Percentiles rank a stretch among this genome's conserved stretches.
phyloP scores from a whole-genome alignment of 2,888 invertebrate genomes.

The Scrobipalpa costella region DNA sequence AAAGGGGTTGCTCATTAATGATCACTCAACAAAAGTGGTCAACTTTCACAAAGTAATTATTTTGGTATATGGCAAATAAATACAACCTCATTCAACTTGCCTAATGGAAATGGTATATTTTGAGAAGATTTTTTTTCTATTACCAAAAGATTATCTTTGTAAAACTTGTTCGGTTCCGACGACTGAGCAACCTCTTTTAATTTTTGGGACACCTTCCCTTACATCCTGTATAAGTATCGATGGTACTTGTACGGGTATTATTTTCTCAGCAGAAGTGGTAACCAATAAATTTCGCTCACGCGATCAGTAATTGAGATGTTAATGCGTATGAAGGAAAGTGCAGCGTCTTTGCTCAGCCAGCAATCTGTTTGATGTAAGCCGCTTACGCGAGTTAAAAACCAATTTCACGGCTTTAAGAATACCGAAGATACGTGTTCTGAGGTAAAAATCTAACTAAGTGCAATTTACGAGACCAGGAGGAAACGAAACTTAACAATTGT shows the following conservation, averaged over 20 bases:
- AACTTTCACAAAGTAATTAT: too few species aligned
- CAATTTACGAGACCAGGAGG: background rate
- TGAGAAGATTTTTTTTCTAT: too few species aligned
- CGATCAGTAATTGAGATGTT: conserved; percentile 65
- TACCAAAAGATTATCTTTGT: too few species aligned
- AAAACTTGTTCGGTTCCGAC: too few species aligned
- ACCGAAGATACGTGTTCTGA: background rate
- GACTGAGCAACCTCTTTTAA: too few species aligned
- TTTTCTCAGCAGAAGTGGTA: conserved; percentile 22
- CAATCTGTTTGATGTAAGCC: conserved; percentile 35
- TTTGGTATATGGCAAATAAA: too few species aligned
- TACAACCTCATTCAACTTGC: too few species aligned
- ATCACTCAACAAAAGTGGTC: too few species aligned
- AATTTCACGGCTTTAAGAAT: conserved; percentile 11
- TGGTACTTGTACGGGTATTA: background rate
- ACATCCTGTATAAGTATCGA: background rate
- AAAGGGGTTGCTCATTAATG: too few species aligned
- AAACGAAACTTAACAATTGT: background rate
- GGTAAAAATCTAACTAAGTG: background rate
- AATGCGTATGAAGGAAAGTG: conserved; percentile 37
- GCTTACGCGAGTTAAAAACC: conserved; percentile 29
- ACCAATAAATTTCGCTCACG: conserved; percentile 60
- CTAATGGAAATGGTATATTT: too few species aligned
- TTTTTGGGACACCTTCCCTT: too few species aligned
- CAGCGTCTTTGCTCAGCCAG: conserved; percentile 33